Evolutionary conservation across 1,140 invertebrate species (phyloP).

Genomic region (Telenomus remus): DNA sequence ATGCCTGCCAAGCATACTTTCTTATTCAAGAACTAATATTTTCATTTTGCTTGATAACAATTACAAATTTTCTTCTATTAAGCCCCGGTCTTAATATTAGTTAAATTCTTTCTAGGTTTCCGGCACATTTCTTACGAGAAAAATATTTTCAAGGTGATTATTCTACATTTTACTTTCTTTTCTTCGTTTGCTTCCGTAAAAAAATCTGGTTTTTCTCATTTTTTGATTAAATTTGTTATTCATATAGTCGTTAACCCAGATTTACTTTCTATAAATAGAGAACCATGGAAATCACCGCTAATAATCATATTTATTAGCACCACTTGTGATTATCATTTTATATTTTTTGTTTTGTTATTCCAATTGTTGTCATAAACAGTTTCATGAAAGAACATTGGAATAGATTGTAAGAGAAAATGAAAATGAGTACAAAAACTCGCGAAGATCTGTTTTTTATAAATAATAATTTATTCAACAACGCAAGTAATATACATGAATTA

Average conservation of each 20-base stretch:
- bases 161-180: constrained; percentile 34
- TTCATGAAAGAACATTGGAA: no score
- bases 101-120: constrained; percentile 14
- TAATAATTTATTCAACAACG: constrained; percentile 59
- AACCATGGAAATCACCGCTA: not conserved
- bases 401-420: no score
- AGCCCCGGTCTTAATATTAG: constrained; percentile 11
- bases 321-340: not conserved
- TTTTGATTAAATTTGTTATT: constrained; percentile 4
- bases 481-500: constrained; percentile 50
- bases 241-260: constrained; percentile 5
- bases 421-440: not conserved
- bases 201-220: not conserved
- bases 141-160: constrained; percentile 6
- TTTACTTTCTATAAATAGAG: not conserved
- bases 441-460: constrained; percentile 40
- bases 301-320: not conserved
- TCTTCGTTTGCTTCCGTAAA: not conserved
- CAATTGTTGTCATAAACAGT: no score
- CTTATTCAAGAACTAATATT: constrained; percentile 34
- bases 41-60: constrained; percentile 28
- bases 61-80: constrained; percentile 8
- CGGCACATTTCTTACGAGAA: not conserved
- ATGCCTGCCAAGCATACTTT: constrained; percentile 36
- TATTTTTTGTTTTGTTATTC: no score